A percentile compares a stretch with the other conserved stretches of the same genome.
Conservation (phyloP, 2,888 invertebrate genomes). For the Molanna angustata region DNA sequence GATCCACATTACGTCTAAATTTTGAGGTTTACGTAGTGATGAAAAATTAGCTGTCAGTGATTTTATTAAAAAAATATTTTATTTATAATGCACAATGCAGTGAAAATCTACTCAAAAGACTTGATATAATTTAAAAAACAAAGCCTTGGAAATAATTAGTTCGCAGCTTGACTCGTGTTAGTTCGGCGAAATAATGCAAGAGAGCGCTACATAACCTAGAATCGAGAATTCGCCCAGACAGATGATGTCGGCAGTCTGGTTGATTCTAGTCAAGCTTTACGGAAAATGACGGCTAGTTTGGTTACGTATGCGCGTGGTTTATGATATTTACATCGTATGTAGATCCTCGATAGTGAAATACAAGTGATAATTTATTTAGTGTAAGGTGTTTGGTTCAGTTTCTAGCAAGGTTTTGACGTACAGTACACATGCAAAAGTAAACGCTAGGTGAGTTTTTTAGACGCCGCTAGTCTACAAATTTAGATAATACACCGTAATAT, state of each 20-base stretch:
- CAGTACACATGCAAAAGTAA: conserved; percentile 25
- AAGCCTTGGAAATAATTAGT: conserved; percentile 32
- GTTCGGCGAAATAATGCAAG: conserved; percentile 24
- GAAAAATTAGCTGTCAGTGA: too few relatives aligned
- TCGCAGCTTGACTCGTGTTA: conserved; percentile 35
- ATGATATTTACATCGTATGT: conserved; percentile 51
- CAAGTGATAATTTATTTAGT: conserved; percentile 27
- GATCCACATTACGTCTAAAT: conserved; percentile 51
- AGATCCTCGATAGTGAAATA: conserved; percentile 16
- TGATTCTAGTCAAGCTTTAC: conserved; percentile 41
- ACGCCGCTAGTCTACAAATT: conserved; percentile 10
- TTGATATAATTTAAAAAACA: background rate
- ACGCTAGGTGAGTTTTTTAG: conserved; percentile 18
- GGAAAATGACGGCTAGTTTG: conserved; percentile 56
- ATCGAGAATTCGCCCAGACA: conserved; percentile 7
- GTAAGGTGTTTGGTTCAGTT: conserved; percentile 19
- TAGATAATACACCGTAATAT: too few relatives aligned
- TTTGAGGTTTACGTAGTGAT: conserved; percentile 34
- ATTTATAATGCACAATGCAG: background rate
- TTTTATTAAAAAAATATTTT: too few relatives aligned
- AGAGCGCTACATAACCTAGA: conserved; percentile 31
- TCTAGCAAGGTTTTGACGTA: conserved; percentile 15
- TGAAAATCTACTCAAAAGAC: background rate
- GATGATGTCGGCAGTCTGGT: conserved; percentile 5
- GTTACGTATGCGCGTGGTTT: conserved; percentile 57